phyloP scores from a whole-genome alignment of 2,888 invertebrate species.

The Cantharis rustica region DNA sequence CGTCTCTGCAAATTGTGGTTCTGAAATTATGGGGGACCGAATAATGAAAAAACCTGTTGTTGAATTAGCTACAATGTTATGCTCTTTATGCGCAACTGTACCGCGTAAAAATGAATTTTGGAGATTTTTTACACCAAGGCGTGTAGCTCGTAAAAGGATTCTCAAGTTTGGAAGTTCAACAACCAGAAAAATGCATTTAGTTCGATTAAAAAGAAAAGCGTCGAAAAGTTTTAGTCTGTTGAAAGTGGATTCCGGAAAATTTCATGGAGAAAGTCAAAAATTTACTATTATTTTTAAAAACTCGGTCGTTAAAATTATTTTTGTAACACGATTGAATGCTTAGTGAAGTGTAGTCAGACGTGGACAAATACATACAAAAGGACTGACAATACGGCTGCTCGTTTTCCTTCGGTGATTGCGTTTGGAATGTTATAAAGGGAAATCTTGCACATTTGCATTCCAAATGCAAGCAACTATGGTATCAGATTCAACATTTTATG shows the following conservation, averaged over 20 bases:
- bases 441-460: slow-evolving; percentile 14
- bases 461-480: not conserved
- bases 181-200: not conserved
- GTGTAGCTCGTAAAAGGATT: not conserved
- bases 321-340: not conserved
- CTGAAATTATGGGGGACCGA: not conserved
- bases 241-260: not conserved
- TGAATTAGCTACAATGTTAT: not conserved
- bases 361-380: slow-evolving; percentile 12
- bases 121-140: not conserved
- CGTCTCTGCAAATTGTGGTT: not conserved
- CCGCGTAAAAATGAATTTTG: not conserved
- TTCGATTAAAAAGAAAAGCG: not conserved
- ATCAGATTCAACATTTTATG: slow-evolving; percentile 1
- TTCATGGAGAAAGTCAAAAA: not conserved
- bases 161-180: not conserved
- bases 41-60: not conserved
- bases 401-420: not conserved
- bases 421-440: slow-evolving; percentile 3
- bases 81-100: not conserved
- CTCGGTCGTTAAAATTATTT: not conserved
- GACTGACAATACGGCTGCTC: slow-evolving; percentile 16
- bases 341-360: slow-evolving; percentile 11
- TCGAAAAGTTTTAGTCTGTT: no score
- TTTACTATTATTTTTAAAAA: not conserved